Base-by-base conservation (phyloP, 1,140 invertebrate species). In the Triops cancriformis region DNA sequence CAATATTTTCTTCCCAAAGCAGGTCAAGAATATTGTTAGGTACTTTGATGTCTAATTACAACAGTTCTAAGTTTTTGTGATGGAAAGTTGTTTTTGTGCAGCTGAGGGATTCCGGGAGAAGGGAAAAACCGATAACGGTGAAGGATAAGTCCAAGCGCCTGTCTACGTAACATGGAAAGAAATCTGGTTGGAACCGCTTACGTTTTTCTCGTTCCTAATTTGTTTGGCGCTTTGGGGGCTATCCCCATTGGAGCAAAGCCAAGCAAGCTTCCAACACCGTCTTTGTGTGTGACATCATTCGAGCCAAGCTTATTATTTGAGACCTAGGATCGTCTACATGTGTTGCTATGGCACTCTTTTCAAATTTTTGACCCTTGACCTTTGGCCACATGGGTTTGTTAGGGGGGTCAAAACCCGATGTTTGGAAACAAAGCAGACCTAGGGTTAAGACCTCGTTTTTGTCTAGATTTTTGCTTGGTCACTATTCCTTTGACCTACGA, bases 121-220 rank as follows among this genome's bases (percentile, higher is more conserved):
- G 7, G 31, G 31, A 7, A 37, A 37, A 37, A 37, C 31, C 31
- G 31, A 37, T 37, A 37, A 37, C 31, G 31, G 31, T 4, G 31
- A 37, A 37, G 31, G 31, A 37, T 37, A 37, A 37, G 31, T 7
- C 7, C 31, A 37, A n/a, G 31, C 7, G 31, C 10, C 51, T 64
- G 14, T 6, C 6, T n/a, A 64, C 51, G 51, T 64, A 64, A 64
- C 51, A 23, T 45, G 6, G 43, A 11, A 7, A 37, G 7, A 64
- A 23, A 64, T 64, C 51, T 64, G 51, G 51, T 64, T 64, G 51
- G 51, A 64, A 64, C 51, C 51, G 51, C 51, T 64, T 64, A 14
- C 51, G 18, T 64, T 64, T 64, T 23, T 23, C 51, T 64, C 6
- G 51, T n/a, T 23, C 23, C 51, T 64, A n/a, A 64, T 64, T 64